Conservation (phyloP, 2,113 vertebrate species). For the Riparia riparia region DNA sequence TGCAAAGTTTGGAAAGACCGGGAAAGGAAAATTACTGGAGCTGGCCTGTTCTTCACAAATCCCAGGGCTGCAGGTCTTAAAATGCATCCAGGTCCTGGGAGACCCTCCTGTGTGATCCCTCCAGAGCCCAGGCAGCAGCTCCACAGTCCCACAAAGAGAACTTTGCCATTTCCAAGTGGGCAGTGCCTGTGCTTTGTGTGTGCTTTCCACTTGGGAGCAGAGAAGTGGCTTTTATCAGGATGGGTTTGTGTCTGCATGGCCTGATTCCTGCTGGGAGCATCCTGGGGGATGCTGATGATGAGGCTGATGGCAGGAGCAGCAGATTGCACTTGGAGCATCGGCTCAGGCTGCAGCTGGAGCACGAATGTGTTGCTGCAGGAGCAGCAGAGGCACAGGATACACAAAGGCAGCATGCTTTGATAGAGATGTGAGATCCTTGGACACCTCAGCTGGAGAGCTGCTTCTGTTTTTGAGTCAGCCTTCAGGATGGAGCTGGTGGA, state of each 20-base stretch:
- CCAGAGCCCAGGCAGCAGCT: not conserved
- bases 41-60: not conserved
- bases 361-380: not conserved
- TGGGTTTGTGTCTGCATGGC: not conserved
- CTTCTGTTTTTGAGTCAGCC: not conserved
- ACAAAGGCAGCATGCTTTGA: not conserved
- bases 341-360: not conserved
- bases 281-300: not conserved
- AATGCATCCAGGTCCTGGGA: not conserved
- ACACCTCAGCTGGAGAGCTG: not conserved
- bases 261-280: not conserved
- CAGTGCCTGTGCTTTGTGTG: not conserved
- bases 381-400: not conserved
- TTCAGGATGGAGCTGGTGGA: not conserved
- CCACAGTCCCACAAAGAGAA: not conserved
- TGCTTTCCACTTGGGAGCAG: not conserved
- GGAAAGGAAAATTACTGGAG: not conserved
- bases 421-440: not conserved
- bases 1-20: not conserved
- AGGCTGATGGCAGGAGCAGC: not conserved
- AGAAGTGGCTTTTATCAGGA: not conserved
- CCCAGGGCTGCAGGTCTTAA: not conserved
- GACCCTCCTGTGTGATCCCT: not conserved
- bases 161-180: not conserved
- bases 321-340: not conserved